phyloP scores from a whole-genome alignment of 2,888 invertebrate genomes.

The Alloplasta piceator region DNA sequence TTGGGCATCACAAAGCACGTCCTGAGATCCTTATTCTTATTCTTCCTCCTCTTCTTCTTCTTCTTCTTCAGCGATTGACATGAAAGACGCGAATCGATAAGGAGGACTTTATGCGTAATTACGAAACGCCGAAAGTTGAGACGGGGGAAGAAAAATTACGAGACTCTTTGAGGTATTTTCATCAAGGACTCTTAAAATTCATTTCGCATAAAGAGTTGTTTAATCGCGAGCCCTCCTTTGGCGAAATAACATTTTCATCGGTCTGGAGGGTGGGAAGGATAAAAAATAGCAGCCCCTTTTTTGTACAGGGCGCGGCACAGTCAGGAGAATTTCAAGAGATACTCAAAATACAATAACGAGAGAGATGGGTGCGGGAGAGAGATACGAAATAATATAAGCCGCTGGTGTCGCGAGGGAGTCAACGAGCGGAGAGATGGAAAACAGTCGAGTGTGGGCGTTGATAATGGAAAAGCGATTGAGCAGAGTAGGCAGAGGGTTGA shows the following conservation, averaged over 20 bases:
- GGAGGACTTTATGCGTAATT: neutral
- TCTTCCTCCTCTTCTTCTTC: constrained; percentile 17
- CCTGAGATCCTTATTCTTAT: too few species aligned
- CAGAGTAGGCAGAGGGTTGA: constrained; percentile 21
- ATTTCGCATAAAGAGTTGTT: constrained; percentile 6
- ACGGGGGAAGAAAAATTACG: constrained; percentile 9
- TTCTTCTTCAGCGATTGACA: constrained; percentile 13
- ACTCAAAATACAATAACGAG: constrained; percentile 27
- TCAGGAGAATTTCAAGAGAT: constrained; percentile 29
- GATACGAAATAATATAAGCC: neutral
- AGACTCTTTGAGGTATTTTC: constrained; percentile 12
- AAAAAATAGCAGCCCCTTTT: constrained; percentile 3
- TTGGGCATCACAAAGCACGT: neutral
- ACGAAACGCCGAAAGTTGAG: constrained; percentile 3
- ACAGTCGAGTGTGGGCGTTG: constrained; percentile 40
- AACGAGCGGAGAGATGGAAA: constrained; percentile 21
- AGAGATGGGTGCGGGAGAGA: neutral
- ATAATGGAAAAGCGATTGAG: constrained; percentile 56
- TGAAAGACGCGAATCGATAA: constrained; percentile 45
- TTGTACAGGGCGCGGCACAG: neutral
- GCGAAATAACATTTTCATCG: constrained; percentile 44
- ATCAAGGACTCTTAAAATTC: constrained; percentile 30
- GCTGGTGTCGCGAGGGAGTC: constrained; percentile 20
- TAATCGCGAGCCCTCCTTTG: neutral
- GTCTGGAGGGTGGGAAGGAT: constrained; percentile 3